phyloP scores from a whole-genome alignment of 2,113 vertebrate genomes.

The Bubo blakistoni region DNA sequence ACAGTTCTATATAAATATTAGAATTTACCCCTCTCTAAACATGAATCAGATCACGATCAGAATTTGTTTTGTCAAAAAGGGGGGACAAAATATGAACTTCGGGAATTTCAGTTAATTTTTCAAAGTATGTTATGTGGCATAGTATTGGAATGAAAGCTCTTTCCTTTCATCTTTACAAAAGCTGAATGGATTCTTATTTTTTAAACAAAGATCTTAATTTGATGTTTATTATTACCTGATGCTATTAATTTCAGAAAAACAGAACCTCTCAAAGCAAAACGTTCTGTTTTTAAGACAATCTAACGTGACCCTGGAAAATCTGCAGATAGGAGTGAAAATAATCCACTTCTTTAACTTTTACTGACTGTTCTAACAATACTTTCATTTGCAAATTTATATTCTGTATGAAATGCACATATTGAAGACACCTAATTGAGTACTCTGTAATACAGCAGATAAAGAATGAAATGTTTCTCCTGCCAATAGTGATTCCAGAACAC shows the following conservation, averaged over 20 bases:
- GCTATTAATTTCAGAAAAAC: not conserved
- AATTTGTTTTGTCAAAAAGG: not conserved
- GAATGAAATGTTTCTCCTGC: not conserved
- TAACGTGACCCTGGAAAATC: not conserved
- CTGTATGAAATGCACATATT: not conserved
- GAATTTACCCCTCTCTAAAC: not conserved
- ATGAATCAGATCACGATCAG: not conserved
- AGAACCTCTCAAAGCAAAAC: not conserved
- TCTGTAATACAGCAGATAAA: not conserved
- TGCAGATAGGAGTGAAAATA: not conserved
- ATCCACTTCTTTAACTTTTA: not conserved
- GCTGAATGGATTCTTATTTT: not conserved
- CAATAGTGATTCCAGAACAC: not conserved
- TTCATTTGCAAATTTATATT: not conserved
- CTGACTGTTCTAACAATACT: not conserved
- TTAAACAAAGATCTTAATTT: not conserved
- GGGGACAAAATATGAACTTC: not conserved
- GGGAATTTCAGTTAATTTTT: not conserved
- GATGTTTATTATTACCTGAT: not conserved
- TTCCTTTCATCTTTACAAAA: not conserved
- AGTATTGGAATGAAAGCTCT: not conserved
- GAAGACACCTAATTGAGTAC: not conserved
- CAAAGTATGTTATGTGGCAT: not conserved
- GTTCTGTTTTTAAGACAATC: not conserved
- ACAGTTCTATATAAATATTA: not conserved